Conservation (phyloP, 2,113 vertebrate species). For the Mirza zaza region DNA sequence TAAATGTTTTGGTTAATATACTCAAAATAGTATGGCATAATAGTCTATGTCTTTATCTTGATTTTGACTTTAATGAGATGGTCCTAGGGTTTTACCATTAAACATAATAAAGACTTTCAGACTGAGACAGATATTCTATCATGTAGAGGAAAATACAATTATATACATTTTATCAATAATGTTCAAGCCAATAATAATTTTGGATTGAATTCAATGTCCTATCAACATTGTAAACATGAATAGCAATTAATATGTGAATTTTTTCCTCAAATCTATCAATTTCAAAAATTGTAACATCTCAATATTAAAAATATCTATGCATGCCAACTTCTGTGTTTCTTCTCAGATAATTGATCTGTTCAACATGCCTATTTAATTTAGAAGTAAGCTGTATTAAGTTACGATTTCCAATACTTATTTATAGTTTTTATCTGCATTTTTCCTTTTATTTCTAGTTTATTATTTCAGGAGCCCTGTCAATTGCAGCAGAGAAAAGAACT, state of each 20-base stretch:
- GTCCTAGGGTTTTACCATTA: not conserved
- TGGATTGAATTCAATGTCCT: not conserved
- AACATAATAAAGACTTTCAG: not conserved
- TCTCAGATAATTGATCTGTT: not conserved
- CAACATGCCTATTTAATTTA: not conserved
- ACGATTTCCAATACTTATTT: not conserved
- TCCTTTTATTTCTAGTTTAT: constrained; percentile 54
- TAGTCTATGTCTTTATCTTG: not conserved
- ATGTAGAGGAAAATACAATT: not conserved
- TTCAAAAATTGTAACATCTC: not conserved
- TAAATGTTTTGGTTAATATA: not conserved
- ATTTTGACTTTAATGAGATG: not conserved
- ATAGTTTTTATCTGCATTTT: not conserved
- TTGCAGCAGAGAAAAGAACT: constrained; percentile 41
- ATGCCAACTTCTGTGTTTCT: not conserved
- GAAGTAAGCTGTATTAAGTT: not conserved
- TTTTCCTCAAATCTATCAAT: not conserved
- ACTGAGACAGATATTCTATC: not conserved
- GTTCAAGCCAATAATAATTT: not conserved
- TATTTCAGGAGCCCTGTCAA: constrained; percentile 63
- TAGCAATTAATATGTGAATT: not conserved
- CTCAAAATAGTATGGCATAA: not conserved
- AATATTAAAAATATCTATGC: not conserved
- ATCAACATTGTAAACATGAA: not conserved
- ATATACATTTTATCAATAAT: not conserved